A percentile compares a stretch with the other conserved stretches of the same genome.
phyloP scores from a whole-genome alignment of 2,888 invertebrate genomes.

The Parapristionchus giblindavisi region DNA sequence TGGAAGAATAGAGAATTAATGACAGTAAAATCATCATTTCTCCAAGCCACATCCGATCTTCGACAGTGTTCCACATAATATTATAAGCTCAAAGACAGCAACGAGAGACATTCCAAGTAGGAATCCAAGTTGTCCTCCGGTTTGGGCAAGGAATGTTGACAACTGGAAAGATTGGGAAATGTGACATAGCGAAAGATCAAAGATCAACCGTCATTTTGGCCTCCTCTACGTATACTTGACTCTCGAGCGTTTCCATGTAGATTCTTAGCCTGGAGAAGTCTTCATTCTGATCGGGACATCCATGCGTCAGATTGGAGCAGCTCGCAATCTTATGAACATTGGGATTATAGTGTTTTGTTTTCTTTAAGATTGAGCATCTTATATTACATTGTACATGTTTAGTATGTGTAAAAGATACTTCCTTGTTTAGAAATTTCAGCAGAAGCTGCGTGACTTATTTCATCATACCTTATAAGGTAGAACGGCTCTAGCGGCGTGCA shows the following conservation, averaged over 20 bases:
- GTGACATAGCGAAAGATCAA: too few species aligned
- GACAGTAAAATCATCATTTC: too few species aligned
- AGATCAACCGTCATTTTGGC: constrained; percentile 30
- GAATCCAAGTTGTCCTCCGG: constrained; percentile 33
- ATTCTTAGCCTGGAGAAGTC: constrained; percentile 11
- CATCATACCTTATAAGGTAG: constrained; percentile 14
- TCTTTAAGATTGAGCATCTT: too few species aligned
- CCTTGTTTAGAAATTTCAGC: not conserved
- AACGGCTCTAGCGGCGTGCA: not conserved
- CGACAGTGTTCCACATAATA: not conserved
- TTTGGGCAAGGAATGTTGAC: constrained; percentile 21
- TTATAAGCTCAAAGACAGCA: constrained; percentile 7
- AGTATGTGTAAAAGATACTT: too few species aligned
- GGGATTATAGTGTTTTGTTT: not conserved
- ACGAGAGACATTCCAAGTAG: constrained; percentile 30
- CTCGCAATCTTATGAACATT: not conserved
- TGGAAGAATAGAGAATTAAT: too few species aligned
- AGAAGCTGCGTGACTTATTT: too few species aligned
- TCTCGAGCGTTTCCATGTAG: constrained; percentile 31
- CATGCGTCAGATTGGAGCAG: constrained; percentile 15
- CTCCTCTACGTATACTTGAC: constrained; percentile 14
- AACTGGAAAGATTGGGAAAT: constrained; percentile 15
- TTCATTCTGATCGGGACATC: constrained; percentile 11
- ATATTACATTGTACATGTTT: too few species aligned
- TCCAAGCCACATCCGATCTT: not conserved